Base-by-base conservation (phyloP, 2,888 invertebrate genomes). In the Muscina levida region DNA sequence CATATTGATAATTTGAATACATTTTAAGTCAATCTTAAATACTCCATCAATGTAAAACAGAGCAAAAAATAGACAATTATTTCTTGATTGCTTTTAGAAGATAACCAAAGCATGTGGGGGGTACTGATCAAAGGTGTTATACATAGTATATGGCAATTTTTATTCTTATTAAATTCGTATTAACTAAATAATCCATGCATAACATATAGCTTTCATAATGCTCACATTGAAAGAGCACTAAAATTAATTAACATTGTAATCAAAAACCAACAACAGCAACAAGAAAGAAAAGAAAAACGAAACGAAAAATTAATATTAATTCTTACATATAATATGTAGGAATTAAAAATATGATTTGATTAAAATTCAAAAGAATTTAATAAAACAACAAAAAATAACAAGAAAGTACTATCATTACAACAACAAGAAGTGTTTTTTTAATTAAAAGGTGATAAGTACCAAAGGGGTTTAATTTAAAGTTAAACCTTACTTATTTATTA, bases 171-270 rank as follows among this genome's bases (percentile, higher is more conserved):
- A 62, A 62, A 62, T 24, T 53, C 53, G 22, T 62, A 62, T 39
- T 37, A 59, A 26, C 56, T 26, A 56, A 24, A 56, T 22, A 22
- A 3, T 56, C 24, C 11, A 56, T 42, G 22, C 17, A 42, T 42
- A 62, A 62, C 37, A 62, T 62, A 62, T 62, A 62, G 62, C 62
- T 62, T 62, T 62, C 62, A 62, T 62, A 62, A 62, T 42, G 62
- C 62, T 62, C 62, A 13, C 15, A 19, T 62, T n/a, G 39, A 8
- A 59, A 39, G 62, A 42, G 62, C 62, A 19, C 42, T 62, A 62
- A 56, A 59, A 62, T 42, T 39, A 22, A 62, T 62, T 22, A 42
- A 19, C 42, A 62, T 42, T 62, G 39, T 62, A 62, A 62, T 62
- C 62, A 62, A 62, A 62, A 56, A 5, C 31, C n/a, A n/a, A n/a